Conservation (phyloP, 2,888 invertebrate species). For the Patella ulyssiponensis region DNA sequence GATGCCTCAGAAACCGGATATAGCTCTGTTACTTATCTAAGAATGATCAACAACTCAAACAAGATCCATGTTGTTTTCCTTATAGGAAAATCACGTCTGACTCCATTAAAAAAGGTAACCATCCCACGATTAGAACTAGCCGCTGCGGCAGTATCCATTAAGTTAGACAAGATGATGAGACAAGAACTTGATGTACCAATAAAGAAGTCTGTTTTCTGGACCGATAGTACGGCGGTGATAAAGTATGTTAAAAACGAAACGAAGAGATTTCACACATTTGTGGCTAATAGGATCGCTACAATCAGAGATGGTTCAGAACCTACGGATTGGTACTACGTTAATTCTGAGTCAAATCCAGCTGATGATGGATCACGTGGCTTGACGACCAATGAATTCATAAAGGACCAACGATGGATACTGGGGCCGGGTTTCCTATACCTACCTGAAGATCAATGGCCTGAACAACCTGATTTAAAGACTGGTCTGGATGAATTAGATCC, state of each 20-base stretch:
- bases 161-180: slow-evolving; percentile 9
- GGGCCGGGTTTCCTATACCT: slow-evolving; percentile 22
- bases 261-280: slow-evolving; percentile 21
- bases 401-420: slow-evolving; percentile 17
- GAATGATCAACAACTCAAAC: too few relatives aligned
- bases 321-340: background rate
- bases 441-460: slow-evolving; percentile 22
- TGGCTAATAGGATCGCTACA: too few relatives aligned
- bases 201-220: slow-evolving; percentile 18
- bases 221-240: background rate
- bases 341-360: slow-evolving; percentile 8
- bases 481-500: background rate
- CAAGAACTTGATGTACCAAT: background rate
- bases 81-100: slow-evolving; percentile 16
- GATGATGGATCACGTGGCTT: slow-evolving; percentile 20
- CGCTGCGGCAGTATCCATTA: slow-evolving; percentile 14
- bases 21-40: slow-evolving; percentile 21
- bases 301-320: background rate
- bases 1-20: slow-evolving; percentile 21
- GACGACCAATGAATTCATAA: background rate
- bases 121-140: slow-evolving; percentile 22
- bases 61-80: too few relatives aligned
- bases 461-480: background rate
- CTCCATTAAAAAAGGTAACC: slow-evolving; percentile 16
- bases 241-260: background rate